Evolutionary conservation across 2,888 invertebrate species (phyloP).

Genomic region (Cheilosia variabilis): DNA sequence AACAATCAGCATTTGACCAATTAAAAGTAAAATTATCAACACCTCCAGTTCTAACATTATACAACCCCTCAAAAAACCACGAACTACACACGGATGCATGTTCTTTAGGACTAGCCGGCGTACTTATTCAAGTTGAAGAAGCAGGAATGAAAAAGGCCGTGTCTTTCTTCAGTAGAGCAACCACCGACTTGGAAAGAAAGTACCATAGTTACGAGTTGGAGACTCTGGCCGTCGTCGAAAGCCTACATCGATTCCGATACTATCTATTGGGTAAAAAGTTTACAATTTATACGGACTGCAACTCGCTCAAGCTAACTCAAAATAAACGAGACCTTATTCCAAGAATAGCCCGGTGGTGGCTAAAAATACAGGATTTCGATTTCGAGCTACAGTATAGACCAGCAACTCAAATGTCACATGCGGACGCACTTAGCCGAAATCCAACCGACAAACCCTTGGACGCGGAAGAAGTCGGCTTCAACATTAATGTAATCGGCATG

Average conservation of each 20-base stretch:
- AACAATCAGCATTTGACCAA: slow-evolving; percentile 13
- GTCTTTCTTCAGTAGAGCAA: slow-evolving; percentile 21
- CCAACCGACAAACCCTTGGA: not conserved
- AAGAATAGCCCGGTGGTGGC: not conserved
- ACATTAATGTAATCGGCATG: not conserved
- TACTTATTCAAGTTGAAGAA: slow-evolving; percentile 7
- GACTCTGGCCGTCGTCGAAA: slow-evolving; percentile 18
- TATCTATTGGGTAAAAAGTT: not conserved
- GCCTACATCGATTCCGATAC: not conserved
- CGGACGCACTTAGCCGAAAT: not conserved
- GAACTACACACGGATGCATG: slow-evolving; percentile 6
- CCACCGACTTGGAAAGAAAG: slow-evolving; percentile 10
- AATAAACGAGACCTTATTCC: not conserved
- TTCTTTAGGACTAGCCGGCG: not conserved
- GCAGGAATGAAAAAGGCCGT: slow-evolving; percentile 12
- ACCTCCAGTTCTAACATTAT: not conserved
- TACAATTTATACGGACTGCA: not conserved
- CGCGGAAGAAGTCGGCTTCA: not conserved
- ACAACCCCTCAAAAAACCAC: not conserved
- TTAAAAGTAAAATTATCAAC: not conserved
- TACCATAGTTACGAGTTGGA: slow-evolving; percentile 36
- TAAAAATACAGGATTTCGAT: not conserved
- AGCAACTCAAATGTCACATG: not conserved
- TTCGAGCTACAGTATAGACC: not conserved
- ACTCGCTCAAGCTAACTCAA: not conserved